Evolutionary conservation across 53 echinoderm and acorn worm species (phyloP).

Genomic region (Holothuria leucospilota): DNA sequence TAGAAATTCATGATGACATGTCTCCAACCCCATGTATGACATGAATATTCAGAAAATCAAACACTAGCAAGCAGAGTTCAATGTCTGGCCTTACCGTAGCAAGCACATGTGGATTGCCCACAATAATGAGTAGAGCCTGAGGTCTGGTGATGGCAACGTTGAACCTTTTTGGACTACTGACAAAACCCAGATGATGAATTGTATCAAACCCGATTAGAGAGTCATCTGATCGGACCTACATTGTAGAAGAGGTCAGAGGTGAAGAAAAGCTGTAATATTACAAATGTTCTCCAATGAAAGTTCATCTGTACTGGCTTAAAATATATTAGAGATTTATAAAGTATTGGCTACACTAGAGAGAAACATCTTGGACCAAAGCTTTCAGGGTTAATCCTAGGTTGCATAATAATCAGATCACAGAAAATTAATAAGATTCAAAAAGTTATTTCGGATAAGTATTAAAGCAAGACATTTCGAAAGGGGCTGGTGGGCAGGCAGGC

Average conservation of each 20-base stretch:
- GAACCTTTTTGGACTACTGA: slow-evolving; percentile 97
- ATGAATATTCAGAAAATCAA: too few species aligned
- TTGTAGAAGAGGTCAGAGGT: not conserved
- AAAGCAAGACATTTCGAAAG: too few species aligned
- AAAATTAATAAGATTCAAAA: too few species aligned
- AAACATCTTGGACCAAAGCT: too few species aligned
- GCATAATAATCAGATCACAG: too few species aligned
- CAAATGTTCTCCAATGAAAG: not conserved
- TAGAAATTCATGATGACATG: too few species aligned
- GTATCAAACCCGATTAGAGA: slow-evolving; percentile 83
- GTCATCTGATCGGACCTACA: slow-evolving; percentile 83
- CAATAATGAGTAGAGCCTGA: slow-evolving; percentile 82
- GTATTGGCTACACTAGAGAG: too few species aligned
- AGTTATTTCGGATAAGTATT: too few species aligned
- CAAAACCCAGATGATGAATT: slow-evolving; percentile 92
- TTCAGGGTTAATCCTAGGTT: too few species aligned
- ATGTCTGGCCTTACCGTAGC: slow-evolving; percentile 24
- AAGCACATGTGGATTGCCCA: slow-evolving; percentile 95
- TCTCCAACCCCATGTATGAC: too few species aligned
- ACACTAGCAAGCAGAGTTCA: too few species aligned
- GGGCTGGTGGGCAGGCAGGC: too few species aligned
- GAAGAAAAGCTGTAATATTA: not conserved
- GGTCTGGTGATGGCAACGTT: slow-evolving; percentile 96
- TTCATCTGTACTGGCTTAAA: not conserved
- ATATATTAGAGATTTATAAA: not conserved